A percentile compares a stretch with the other conserved stretches of the same genome.
These are phyloP conservation scores for Trematomus loennbergii DNA, from an alignment of 2,113 vertebrate genomes.

Conservation along the genomic window DNA sequence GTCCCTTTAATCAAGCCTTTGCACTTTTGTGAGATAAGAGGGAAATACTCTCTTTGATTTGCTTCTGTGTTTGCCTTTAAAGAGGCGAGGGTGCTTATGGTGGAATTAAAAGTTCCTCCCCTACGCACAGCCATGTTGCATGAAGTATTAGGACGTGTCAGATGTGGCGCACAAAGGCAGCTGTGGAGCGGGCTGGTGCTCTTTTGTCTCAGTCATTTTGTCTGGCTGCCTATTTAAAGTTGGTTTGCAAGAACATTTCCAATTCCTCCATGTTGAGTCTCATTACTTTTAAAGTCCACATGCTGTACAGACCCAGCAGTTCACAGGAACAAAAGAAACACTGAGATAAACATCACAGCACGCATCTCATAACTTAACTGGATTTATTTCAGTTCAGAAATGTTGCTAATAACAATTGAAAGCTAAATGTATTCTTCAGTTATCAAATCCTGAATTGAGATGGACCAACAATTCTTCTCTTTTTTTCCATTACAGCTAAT, in stretches of 20 bases:
- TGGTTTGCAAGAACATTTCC: conserved; percentile 52
- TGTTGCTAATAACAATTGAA: not conserved
- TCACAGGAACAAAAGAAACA: too few relatives aligned
- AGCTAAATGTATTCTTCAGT: not conserved
- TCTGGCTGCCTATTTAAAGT: conserved; percentile 40
- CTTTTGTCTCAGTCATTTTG: conserved; percentile 64
- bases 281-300: too few relatives aligned
- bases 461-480: not conserved
- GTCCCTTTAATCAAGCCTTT: conserved; percentile 82
- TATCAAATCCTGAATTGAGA: not conserved
- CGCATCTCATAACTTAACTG: too few relatives aligned
- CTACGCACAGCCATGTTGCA: conserved; percentile 32
- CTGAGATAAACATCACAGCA: too few relatives aligned
- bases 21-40: conserved; percentile 75
- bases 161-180: conserved; percentile 66
- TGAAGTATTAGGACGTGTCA: conserved; percentile 64
- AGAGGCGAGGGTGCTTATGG: conserved; percentile 60
- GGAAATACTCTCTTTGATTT: conserved; percentile 74
- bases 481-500: not conserved
- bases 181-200: conserved; percentile 49
- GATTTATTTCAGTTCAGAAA: too few relatives aligned
- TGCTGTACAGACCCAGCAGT: too few relatives aligned
- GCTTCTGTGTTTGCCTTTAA: conserved; percentile 63
- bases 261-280: not conserved
- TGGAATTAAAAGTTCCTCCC: conserved; percentile 65